These are phyloP conservation scores for Paracanthobrama guichenoti DNA, from an alignment of 2,113 vertebrate genomes.

Conservation along the genomic window DNA sequence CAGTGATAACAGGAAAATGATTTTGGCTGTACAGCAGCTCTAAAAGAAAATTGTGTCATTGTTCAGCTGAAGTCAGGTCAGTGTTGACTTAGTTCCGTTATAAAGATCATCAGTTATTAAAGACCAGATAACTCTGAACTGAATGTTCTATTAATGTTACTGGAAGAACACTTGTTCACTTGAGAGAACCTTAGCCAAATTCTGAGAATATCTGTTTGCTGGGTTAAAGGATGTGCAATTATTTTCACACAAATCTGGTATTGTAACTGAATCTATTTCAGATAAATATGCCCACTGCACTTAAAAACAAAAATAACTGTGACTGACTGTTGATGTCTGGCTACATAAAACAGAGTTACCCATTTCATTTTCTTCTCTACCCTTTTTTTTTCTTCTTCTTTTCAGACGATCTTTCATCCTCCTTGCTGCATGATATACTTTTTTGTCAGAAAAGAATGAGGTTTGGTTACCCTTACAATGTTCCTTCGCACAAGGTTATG, in stretches of 20 bases:
- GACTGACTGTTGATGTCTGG: not conserved
- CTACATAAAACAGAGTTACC: not conserved
- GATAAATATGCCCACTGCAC: not conserved
- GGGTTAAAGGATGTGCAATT: not conserved
- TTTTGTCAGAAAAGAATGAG: slow-evolving; percentile 15
- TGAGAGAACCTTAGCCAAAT: too few species aligned
- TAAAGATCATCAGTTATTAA: too few species aligned
- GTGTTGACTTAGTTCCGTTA: too few species aligned
- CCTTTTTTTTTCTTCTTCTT: not conserved
- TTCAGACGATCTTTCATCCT: not conserved
- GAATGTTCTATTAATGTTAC: too few species aligned
- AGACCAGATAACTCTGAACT: too few species aligned
- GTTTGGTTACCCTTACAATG: not conserved
- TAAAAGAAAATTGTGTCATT: too few species aligned
- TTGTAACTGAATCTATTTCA: not conserved
- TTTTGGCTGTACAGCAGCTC: too few species aligned
- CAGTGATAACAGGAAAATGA: too few species aligned
- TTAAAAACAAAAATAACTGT: not conserved
- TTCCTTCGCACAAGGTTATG: not conserved
- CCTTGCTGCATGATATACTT: not conserved
- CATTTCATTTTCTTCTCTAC: not conserved
- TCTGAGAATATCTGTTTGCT: too few species aligned
- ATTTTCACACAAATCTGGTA: slow-evolving; percentile 8
- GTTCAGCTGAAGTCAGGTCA: too few species aligned
- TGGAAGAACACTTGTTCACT: too few species aligned